phyloP scores from a whole-genome alignment of 2,113 vertebrate genomes.

The Psettodes erumei region DNA sequence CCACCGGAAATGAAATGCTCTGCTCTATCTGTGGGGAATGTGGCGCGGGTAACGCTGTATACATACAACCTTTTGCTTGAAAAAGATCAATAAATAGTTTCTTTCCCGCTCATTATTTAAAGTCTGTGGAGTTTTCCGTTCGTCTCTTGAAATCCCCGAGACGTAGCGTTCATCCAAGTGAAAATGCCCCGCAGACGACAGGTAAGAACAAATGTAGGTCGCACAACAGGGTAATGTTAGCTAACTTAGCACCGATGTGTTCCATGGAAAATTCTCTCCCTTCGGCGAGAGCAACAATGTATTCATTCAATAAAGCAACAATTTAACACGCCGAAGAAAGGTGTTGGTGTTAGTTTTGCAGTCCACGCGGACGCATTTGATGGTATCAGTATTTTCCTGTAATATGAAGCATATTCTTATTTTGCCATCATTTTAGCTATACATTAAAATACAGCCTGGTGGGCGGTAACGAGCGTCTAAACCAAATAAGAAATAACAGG shows the following conservation, averaged over 20 bases:
- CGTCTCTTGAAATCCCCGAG: neutral
- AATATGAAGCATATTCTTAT: neutral
- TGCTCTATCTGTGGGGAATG: conserved; percentile 43
- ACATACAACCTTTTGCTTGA: conserved; percentile 49
- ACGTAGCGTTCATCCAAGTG: neutral
- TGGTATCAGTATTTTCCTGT: fast-evolving
- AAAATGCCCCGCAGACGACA: conserved; percentile 79
- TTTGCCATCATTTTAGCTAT: neutral
- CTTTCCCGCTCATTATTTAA: neutral
- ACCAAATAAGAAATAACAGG: neutral
- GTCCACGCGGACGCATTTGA: neutral
- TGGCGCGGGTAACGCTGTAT: conserved; percentile 64
- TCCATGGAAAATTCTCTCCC: no score
- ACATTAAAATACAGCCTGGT: neutral
- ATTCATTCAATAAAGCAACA: conserved; percentile 10
- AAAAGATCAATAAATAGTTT: conserved; percentile 32
- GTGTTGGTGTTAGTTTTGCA: no score
- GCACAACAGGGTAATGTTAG: conserved; percentile 57
- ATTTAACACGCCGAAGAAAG: neutral
- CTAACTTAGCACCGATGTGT: conserved; percentile 44
- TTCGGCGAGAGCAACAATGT: no score
- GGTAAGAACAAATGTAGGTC: conserved; percentile 70
- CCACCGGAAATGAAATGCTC: conserved; percentile 69
- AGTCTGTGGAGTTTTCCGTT: neutral
- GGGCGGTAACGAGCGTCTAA: conserved; percentile 6